Evolutionary conservation across 1,140 invertebrate species (phyloP).

Genomic region (Nomia melanderi): DNA sequence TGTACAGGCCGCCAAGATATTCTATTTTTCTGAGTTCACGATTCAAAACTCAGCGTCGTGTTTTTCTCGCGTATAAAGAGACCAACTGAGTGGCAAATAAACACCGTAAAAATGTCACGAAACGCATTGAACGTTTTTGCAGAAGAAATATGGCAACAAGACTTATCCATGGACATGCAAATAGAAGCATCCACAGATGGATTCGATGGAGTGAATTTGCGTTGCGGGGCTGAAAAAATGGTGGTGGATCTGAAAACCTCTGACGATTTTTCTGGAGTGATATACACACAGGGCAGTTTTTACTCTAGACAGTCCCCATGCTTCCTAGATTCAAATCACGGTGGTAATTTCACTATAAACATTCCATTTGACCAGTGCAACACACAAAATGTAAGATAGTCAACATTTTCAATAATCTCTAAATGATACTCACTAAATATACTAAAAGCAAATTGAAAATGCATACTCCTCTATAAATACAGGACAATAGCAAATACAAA

Average conservation of each 20-base stretch:
- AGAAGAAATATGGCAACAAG: slow-evolving; percentile 81
- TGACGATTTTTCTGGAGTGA: slow-evolving; percentile 83
- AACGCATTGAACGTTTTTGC: too few species aligned
- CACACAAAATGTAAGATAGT: slow-evolving; percentile 77
- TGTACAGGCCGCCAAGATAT: too few species aligned
- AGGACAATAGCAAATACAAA: slow-evolving; percentile 81
- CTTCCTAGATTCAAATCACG: slow-evolving; percentile 80
- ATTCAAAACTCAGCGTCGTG: too few species aligned
- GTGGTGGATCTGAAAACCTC: slow-evolving; percentile 80
- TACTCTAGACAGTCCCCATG: slow-evolving; percentile 82
- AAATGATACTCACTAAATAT: too few species aligned
- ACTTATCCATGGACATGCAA: slow-evolving; percentile 81
- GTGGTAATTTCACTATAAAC: slow-evolving; percentile 80
- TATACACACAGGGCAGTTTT: slow-evolving; percentile 84
- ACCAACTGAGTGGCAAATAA: background rate
- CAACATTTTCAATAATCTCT: too few species aligned
- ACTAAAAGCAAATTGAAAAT: background rate
- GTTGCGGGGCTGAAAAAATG: slow-evolving; percentile 82
- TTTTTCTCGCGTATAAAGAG: too few species aligned
- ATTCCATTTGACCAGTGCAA: slow-evolving; percentile 82
- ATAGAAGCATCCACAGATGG: slow-evolving; percentile 82
- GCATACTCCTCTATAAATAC: background rate
- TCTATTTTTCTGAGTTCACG: too few species aligned
- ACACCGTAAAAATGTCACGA: too few species aligned
- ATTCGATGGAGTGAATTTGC: slow-evolving; percentile 81